Conservation (phyloP, 1,140 invertebrate species). For the Drosophila mojavensis region DNA sequence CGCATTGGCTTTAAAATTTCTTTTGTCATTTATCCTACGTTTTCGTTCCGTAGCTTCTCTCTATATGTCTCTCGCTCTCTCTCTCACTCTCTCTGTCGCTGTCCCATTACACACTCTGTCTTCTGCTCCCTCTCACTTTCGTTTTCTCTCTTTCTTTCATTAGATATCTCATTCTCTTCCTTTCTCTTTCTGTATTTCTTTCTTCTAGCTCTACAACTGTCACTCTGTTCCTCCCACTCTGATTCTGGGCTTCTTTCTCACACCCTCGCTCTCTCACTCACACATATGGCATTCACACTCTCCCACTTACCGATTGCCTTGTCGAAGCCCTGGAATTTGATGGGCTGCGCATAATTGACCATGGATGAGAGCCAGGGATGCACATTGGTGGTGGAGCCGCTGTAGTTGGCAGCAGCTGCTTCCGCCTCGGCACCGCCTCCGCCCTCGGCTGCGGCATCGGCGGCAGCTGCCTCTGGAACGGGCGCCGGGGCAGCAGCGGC, state of each 20-base stretch:
- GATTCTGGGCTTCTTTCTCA: background rate
- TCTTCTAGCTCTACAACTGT: background rate
- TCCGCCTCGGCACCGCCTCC: slow-evolving; percentile 88
- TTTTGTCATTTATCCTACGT: background rate
- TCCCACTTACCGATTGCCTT: slow-evolving; percentile 95
- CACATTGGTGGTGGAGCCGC: slow-evolving; percentile 98
- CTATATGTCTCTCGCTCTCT: background rate
- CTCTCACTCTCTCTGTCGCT: too few species aligned
- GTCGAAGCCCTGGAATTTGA: slow-evolving; percentile 99
- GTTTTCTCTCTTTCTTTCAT: too few species aligned
- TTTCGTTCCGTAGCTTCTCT: background rate
- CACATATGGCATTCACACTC: background rate
- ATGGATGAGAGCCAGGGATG: slow-evolving; percentile 99
- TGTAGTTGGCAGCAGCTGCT: slow-evolving; percentile 91
- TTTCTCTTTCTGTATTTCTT: too few species aligned
- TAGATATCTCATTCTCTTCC: too few species aligned
- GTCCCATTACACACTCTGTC: too few species aligned
- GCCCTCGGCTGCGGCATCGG: slow-evolving; percentile 82
- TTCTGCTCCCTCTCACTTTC: too few species aligned
- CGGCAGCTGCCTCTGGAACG: slow-evolving; percentile 74
- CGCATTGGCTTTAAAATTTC: too few species aligned
- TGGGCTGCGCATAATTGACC: slow-evolving; percentile 99
- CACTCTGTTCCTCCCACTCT: background rate
- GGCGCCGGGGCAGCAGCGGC: slow-evolving; percentile 73
- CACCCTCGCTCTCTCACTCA: background rate